phyloP scores from a whole-genome alignment of 2,797 vertebrate species.

The Hoplostethus mediterraneus region DNA sequence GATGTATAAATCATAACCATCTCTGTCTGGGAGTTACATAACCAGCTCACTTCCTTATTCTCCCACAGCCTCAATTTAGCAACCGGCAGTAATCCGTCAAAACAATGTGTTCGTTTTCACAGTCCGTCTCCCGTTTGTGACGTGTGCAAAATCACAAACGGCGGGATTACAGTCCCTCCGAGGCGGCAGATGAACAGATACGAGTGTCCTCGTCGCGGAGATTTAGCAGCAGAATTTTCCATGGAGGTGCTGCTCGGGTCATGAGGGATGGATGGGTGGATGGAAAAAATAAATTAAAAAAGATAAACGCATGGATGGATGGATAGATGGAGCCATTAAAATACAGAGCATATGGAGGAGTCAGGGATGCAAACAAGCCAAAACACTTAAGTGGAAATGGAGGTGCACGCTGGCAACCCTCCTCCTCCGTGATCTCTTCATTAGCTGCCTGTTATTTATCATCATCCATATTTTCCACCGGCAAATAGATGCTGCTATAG shows the following conservation, averaged over 20 bases:
- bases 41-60: constrained; percentile 33
- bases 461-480: background rate
- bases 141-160: constrained; percentile 32
- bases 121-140: constrained; percentile 35
- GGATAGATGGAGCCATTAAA: constrained; percentile 19
- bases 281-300: constrained; percentile 22
- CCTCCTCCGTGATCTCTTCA: constrained; percentile 27
- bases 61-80: constrained; percentile 22
- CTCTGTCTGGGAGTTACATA: constrained; percentile 38
- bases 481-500: constrained; percentile 29
- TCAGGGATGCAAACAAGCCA: constrained; percentile 19
- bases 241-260: constrained; percentile 37
- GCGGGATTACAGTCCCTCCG: constrained; percentile 49
- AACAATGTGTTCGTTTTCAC: constrained; percentile 51
- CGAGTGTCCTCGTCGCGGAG: constrained; percentile 43
- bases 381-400: constrained; percentile 28
- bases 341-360: constrained; percentile 9
- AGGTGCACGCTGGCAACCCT: constrained; percentile 23
- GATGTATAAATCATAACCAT: constrained; percentile 24
- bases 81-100: constrained; percentile 49
- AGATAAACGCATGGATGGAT: constrained; percentile 5
- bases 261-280: constrained; percentile 16
- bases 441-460: constrained; percentile 41
- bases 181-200: constrained; percentile 60
- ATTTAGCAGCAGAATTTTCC: constrained; percentile 51